These are phyloP conservation scores for Phyllopteryx taeniolatus DNA, from an alignment of 2,113 vertebrate species.

Conservation along the genomic window DNA sequence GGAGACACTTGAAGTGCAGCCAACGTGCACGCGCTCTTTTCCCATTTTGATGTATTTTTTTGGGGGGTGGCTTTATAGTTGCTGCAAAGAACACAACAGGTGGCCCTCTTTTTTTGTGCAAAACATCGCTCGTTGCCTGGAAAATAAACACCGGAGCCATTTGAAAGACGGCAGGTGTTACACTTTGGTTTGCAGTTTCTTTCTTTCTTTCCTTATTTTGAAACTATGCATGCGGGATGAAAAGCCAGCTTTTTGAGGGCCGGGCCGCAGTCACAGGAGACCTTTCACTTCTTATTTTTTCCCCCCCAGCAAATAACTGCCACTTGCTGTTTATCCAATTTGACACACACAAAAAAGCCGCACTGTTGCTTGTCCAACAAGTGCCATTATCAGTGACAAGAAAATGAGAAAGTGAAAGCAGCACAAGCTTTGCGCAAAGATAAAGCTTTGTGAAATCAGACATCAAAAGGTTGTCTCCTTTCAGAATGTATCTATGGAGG, in stretches of 20 bases:
- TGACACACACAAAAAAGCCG: conserved; percentile 27
- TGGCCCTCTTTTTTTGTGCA: conserved; percentile 4
- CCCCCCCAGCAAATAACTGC: not conserved
- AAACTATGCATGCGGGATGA: conserved; percentile 16
- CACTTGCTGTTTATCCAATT: not conserved
- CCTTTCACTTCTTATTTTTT: conserved; percentile 39
- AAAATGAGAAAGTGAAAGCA: conserved; percentile 50
- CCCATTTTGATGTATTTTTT: not conserved
- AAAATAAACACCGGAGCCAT: conserved; percentile 18
- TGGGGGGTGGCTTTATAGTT: not conserved
- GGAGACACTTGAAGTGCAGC: not conserved
- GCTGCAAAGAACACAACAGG: not conserved
- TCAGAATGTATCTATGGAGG: too few species aligned
- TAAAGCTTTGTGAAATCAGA: not conserved
- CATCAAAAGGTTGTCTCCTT: too few species aligned
- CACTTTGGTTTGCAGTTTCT: conserved; percentile 22
- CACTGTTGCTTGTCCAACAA: conserved; percentile 47
- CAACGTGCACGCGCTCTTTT: not conserved
- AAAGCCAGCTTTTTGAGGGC: conserved; percentile 14
- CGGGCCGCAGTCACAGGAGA: conserved; percentile 35
- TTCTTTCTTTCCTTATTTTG: not conserved
- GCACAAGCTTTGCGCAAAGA: conserved; percentile 12
- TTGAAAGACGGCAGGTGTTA: conserved; percentile 48
- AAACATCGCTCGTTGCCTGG: conserved; percentile 5
- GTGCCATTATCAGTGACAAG: conserved; percentile 38